Conservation (phyloP, 2,797 vertebrate species). For the Nannoperca obscura region DNA sequence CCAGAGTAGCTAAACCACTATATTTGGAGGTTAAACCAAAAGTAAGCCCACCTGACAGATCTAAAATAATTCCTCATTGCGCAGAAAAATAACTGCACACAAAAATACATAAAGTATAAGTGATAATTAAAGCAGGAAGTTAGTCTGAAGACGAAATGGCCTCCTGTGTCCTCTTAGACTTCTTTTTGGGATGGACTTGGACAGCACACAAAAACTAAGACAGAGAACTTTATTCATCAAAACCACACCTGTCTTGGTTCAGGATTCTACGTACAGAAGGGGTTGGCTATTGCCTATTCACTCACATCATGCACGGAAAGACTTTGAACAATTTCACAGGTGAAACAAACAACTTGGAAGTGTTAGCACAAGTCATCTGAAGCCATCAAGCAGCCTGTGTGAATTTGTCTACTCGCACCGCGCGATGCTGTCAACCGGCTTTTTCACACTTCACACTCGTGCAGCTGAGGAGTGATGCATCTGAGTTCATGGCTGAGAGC, state of each 20-base stretch:
- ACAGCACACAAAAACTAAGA: background rate
- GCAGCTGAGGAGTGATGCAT: slow-evolving; percentile 7
- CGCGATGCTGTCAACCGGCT: slow-evolving; percentile 19
- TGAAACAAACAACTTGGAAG: slow-evolving; percentile 4
- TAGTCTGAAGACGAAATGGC: too few species aligned
- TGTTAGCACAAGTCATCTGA: background rate
- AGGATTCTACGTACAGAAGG: background rate
- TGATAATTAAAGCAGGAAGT: too few species aligned
- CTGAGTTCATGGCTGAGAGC: background rate
- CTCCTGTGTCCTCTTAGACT: background rate
- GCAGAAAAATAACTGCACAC: background rate
- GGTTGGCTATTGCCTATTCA: background rate
- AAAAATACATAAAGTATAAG: background rate
- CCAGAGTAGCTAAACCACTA: background rate
- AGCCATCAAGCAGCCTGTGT: background rate
- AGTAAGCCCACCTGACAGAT: background rate
- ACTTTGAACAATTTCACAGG: slow-evolving; percentile 3
- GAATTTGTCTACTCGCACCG: background rate
- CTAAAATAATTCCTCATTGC: background rate
- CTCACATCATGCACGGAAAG: background rate
- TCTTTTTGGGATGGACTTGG: background rate
- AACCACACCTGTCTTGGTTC: background rate
- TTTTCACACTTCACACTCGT: slow-evolving; percentile 25
- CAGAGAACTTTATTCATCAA: background rate
- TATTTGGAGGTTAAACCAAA: too few species aligned